Conservation (phyloP, 2,888 invertebrate species). For the Pyrochroa serraticornis region DNA sequence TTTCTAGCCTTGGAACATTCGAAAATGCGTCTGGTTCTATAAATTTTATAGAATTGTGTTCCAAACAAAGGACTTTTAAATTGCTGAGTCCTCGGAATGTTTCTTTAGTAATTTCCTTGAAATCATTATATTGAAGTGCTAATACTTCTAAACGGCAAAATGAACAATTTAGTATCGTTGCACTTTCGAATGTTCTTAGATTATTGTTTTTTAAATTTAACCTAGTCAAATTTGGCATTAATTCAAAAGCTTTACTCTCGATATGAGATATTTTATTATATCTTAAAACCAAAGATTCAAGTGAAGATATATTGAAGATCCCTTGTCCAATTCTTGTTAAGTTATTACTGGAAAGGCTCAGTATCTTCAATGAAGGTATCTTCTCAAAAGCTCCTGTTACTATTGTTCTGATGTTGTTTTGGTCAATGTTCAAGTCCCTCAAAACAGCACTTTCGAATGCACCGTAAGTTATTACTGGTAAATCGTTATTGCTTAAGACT, state of each 20-base stretch:
- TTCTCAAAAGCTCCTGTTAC: slow-evolving; percentile 22
- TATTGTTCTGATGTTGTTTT: slow-evolving; percentile 1
- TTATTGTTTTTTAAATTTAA: slow-evolving; percentile 23
- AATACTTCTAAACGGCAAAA: slow-evolving; percentile 12
- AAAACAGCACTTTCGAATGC: slow-evolving; percentile 16
- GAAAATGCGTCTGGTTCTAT: slow-evolving; percentile 26
- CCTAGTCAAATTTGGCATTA: slow-evolving; percentile 22
- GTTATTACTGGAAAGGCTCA: slow-evolving; percentile 17
- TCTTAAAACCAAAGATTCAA: slow-evolving; percentile 13
- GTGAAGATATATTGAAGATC: slow-evolving; percentile 9
- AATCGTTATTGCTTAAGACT: too few species aligned
- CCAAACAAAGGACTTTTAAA: slow-evolving; percentile 24
- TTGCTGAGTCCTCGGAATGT: slow-evolving; percentile 23
- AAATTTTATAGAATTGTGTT: slow-evolving; percentile 23
- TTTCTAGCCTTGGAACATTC: slow-evolving; percentile 20
- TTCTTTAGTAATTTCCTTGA: slow-evolving; percentile 18
- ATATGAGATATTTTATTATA: slow-evolving; percentile 21
- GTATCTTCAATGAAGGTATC: slow-evolving; percentile 10
- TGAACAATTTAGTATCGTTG: background rate
- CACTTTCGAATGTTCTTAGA: slow-evolving; percentile 6
- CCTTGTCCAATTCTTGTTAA: slow-evolving; percentile 17
- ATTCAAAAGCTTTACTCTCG: slow-evolving; percentile 15
- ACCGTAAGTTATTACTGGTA: too few species aligned
- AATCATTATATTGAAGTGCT: slow-evolving; percentile 25
- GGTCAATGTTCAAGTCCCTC: slow-evolving; percentile 8